Conservation (phyloP, 2,113 vertebrate species). For the Nansenia antarctica region DNA sequence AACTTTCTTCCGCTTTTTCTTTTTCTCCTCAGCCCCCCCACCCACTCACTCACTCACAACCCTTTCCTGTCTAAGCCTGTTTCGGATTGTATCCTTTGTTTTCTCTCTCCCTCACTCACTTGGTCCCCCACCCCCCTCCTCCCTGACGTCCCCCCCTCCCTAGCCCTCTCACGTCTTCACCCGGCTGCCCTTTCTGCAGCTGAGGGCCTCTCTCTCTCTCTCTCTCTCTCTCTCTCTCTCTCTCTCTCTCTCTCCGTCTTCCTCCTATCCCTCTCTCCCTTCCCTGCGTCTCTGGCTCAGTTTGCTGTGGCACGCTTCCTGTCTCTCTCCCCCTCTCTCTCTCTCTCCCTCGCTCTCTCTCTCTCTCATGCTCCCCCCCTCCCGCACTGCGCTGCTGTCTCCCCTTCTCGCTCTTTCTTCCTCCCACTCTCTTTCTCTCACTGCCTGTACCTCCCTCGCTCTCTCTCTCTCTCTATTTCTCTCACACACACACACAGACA, state of each 20-base stretch:
- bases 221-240: slow-evolving; percentile 38
- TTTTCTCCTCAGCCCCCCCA: slow-evolving; percentile 65
- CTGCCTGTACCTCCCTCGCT: slow-evolving; percentile 13
- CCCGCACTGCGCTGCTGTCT: slow-evolving; percentile 27
- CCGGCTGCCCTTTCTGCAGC: slow-evolving; percentile 26
- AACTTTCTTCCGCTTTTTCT: slow-evolving; percentile 50
- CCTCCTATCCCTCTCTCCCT: slow-evolving; percentile 33
- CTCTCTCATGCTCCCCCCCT: too few relatives aligned
- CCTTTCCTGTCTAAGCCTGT: background rate
- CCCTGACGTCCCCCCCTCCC: slow-evolving; percentile 34
- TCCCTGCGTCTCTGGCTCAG: slow-evolving; percentile 51
- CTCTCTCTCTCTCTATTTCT: background rate
- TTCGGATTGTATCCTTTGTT: background rate
- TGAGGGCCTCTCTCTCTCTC: slow-evolving; percentile 39
- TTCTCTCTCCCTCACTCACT: slow-evolving; percentile 13
- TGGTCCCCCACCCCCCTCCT: background rate
- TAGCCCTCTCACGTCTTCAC: slow-evolving; percentile 10
- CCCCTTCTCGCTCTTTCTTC: slow-evolving; percentile 25
- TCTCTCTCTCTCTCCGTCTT: slow-evolving; percentile 45
- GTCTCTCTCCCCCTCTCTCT: slow-evolving; percentile 40
- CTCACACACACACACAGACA: slow-evolving; percentile 7
- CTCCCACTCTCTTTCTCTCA: slow-evolving; percentile 27
- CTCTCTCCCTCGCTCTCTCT: too few relatives aligned
- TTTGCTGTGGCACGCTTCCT: slow-evolving; percentile 50
- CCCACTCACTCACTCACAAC: slow-evolving; percentile 13